Conservation (phyloP, 37 sponge, comb jelly and placozoan genomes). For the Ianthella basta region DNA sequence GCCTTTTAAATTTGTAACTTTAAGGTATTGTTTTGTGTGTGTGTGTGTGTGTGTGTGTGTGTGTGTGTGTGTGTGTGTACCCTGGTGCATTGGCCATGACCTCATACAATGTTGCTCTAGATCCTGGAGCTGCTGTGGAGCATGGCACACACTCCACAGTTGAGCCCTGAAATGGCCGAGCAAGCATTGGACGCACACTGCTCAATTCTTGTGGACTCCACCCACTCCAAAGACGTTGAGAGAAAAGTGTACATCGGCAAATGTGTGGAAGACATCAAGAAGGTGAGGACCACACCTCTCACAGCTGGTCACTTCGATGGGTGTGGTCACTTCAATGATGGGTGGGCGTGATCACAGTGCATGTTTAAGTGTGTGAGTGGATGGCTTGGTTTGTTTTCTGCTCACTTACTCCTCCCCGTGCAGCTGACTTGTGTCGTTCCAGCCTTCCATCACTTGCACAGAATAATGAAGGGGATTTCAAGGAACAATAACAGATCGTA, state of each 20-base stretch:
- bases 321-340: not conserved
- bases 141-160: conserved; percentile 79
- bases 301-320: not conserved
- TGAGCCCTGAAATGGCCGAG: conserved; percentile 82
- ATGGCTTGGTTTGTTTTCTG: not conserved
- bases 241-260: conserved; percentile 72
- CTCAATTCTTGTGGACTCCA: conserved; percentile 80
- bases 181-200: conserved; percentile 82
- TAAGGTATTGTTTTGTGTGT: too few species aligned
- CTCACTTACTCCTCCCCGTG: not conserved
- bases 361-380: not conserved
- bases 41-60: too few species aligned
- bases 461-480: conserved; percentile 67
- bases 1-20: too few species aligned
- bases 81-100: too few species aligned
- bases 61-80: too few species aligned
- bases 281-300: conserved; percentile 42
- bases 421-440: conserved; percentile 51
- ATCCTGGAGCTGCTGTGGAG: conserved; percentile 87
- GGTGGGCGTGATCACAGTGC: not conserved
- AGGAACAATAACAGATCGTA: conserved; percentile 34
- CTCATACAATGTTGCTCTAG: conserved; percentile 5
- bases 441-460: conserved; percentile 70
- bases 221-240: conserved; percentile 67
- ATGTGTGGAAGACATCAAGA: conserved; percentile 83